Evolutionary conservation across 1,140 invertebrate genomes (phyloP).

Genomic region (Drosophila triauraria): DNA sequence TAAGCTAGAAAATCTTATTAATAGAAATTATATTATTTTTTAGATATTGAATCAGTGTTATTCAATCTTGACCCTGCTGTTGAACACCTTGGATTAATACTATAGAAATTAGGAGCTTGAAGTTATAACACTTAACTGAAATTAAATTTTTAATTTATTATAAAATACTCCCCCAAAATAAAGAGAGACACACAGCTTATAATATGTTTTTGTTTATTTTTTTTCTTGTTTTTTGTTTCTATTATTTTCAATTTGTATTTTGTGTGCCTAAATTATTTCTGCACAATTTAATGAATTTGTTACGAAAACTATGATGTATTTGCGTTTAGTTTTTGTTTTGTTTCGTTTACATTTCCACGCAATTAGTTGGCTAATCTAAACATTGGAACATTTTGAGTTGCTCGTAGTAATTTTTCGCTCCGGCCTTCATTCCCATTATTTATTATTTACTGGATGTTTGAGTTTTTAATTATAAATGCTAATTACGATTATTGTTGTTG

Average conservation of each 20-base stretch:
- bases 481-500: constrained; percentile 69
- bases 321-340: constrained; percentile 40
- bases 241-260: constrained; percentile 28
- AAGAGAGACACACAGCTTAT: neutral
- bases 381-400: constrained; percentile 81
- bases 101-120: no score
- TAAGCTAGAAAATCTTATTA: neutral
- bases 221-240: constrained; percentile 18
- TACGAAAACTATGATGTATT: constrained; percentile 61
- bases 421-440: constrained; percentile 21
- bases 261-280: constrained; percentile 66
- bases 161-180: constrained; percentile 6
- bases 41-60: constrained; percentile 63
- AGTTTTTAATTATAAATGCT: constrained; percentile 69
- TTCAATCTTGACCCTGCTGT: constrained; percentile 48
- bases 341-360: constrained; percentile 62
- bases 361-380: constrained; percentile 78
- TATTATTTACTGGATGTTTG: constrained; percentile 51
- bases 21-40: neutral
- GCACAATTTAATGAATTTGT: constrained; percentile 72
- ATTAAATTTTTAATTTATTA: constrained; percentile 16
- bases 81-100: constrained; percentile 44
- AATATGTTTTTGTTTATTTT: constrained; percentile 46
- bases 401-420: constrained; percentile 63
- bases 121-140: no score